A percentile compares a stretch with the other conserved stretches of the same genome.
Evolutionary conservation across 1,140 invertebrate genomes (phyloP).

Genomic region (Drosophila serrata): DNA sequence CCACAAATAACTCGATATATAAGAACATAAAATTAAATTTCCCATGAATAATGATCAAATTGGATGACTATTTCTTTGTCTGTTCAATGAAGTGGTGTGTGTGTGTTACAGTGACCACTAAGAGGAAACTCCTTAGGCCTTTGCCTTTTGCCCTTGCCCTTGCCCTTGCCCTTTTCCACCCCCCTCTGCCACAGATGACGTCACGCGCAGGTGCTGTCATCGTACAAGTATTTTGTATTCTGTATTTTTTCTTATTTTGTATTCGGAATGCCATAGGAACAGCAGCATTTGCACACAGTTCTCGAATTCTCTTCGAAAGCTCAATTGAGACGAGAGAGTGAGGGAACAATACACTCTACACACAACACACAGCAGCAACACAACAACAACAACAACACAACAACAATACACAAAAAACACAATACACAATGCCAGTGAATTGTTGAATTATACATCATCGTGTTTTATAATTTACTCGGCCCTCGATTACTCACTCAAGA

Average conservation of each 20-base stretch:
- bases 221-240: conserved; percentile 49
- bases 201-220: conserved; percentile 58
- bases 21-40: no score
- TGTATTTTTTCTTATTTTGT: conserved; percentile 6
- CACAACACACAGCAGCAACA: background rate
- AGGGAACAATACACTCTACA: conserved; percentile 3
- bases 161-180: background rate
- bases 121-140: conserved; percentile 9
- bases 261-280: background rate
- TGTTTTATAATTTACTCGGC: conserved; percentile 44
- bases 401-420: conserved; percentile 1
- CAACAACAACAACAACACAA: background rate
- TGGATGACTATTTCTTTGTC: background rate
- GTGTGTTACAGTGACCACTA: background rate
- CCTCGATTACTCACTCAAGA: conserved; percentile 56
- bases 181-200: conserved; percentile 20
- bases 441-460: conserved; percentile 54
- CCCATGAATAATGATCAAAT: background rate
- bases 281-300: background rate
- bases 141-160: background rate
- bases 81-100: conserved; percentile 8
- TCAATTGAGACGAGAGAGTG: conserved; percentile 19
- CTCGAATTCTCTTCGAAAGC: conserved; percentile 2
- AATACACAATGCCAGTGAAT: conserved; percentile 47
- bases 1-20: background rate